phyloP scores from a whole-genome alignment of 1,140 invertebrate species.

The Brachionus asplanchnoidis region DNA sequence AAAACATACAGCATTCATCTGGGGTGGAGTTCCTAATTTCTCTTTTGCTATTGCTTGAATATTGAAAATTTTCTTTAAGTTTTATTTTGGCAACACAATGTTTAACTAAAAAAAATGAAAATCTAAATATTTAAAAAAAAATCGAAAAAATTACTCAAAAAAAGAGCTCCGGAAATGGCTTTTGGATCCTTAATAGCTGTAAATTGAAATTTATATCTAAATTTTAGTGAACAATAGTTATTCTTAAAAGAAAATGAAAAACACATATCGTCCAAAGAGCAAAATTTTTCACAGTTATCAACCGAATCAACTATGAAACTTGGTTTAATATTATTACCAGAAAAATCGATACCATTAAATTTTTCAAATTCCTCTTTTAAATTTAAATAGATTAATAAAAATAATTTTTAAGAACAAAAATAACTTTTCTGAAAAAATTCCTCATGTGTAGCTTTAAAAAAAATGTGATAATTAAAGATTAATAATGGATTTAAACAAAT shows the following conservation, averaged over 20 bases:
- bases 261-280: background rate
- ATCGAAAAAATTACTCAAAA: background rate
- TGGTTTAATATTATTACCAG: background rate
- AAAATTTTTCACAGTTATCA: background rate
- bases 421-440: background rate
- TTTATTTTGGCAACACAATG: background rate
- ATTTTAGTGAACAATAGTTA: background rate
- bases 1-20: conserved; percentile 3
- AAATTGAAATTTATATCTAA: background rate
- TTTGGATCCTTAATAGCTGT: background rate
- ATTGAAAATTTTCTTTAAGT: background rate
- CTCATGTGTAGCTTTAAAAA: background rate
- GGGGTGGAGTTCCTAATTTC: background rate
- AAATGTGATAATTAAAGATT: background rate
- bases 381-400: background rate
- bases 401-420: background rate
- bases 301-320: background rate
- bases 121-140: background rate
- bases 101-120: background rate
- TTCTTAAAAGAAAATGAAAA: background rate
- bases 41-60: background rate
- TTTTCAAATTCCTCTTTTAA: no score
- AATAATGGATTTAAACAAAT: background rate
- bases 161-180: background rate
- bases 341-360: background rate